Percentiles rank a stretch among this genome's conserved stretches.
These are phyloP conservation scores for Grammomys surdaster DNA, from an alignment of 2,113 vertebrate species.

Conservation along the genomic window DNA sequence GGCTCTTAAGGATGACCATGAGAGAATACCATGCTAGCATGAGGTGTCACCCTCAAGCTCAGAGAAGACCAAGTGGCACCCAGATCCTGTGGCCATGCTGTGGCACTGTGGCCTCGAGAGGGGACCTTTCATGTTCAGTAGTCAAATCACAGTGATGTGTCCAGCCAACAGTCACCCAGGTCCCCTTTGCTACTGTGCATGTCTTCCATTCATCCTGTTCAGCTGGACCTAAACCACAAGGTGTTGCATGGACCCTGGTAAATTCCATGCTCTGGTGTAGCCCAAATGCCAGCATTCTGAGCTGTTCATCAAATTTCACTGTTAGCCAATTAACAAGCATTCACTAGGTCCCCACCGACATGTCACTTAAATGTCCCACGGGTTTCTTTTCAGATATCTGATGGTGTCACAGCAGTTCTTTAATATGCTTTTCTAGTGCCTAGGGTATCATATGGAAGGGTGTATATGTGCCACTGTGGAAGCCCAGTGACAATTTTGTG, in stretches of 20 bases:
- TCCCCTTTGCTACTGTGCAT: background rate
- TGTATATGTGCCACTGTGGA: background rate
- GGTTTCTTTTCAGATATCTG: background rate
- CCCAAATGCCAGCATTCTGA: background rate
- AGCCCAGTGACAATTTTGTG: background rate
- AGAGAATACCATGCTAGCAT: background rate
- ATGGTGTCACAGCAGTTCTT: background rate
- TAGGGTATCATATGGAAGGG: background rate
- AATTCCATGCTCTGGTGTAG: background rate
- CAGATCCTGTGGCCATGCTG: background rate
- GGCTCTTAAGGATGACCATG: background rate
- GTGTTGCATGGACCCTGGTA: background rate
- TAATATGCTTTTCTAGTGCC: background rate
- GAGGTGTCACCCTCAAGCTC: background rate
- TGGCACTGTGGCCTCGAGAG: rapidly evolving
- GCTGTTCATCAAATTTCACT: background rate
- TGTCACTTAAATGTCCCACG: background rate
- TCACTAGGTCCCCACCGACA: background rate
- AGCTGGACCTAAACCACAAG: background rate
- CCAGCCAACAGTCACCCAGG: background rate
- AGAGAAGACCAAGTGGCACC: background rate
- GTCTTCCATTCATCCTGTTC: background rate
- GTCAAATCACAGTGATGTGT: background rate
- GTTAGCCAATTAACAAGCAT: background rate
- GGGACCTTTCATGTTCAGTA: too few species aligned